Percentiles rank a stretch among this genome's conserved stretches.
Evolutionary conservation across 2,797 vertebrate genomes (phyloP).

Genomic region (Malurus splendens): DNA sequence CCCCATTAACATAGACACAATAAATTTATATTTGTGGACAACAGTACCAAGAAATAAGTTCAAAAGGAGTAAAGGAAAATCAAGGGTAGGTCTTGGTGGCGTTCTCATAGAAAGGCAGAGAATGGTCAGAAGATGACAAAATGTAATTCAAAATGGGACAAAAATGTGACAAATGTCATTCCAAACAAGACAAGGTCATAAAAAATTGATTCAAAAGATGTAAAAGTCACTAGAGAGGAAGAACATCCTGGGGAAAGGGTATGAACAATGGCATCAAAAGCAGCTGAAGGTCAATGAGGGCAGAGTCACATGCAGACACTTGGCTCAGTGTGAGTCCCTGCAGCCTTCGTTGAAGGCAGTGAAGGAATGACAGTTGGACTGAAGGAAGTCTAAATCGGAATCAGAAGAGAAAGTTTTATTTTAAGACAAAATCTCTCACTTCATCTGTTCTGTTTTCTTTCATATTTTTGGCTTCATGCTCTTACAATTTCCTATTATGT

Average conservation of each 20-base stretch:
- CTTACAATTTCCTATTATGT: not conserved
- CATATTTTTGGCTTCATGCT: slow-evolving; percentile 9
- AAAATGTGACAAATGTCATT: not conserved
- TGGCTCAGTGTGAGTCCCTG: not conserved
- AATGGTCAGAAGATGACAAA: not conserved
- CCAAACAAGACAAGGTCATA: not conserved
- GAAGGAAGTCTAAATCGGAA: not conserved
- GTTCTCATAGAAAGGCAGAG: not conserved
- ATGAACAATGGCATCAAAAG: not conserved
- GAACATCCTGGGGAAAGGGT: not conserved
- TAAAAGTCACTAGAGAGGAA: not conserved
- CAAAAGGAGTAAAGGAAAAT: not conserved
- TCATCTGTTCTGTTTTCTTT: slow-evolving; percentile 36
- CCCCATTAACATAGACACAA: not conserved
- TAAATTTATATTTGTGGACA: not conserved
- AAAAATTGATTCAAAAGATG: not conserved
- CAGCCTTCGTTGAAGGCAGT: not conserved
- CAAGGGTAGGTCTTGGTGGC: not conserved
- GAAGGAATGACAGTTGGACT: not conserved
- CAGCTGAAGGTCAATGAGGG: not conserved
- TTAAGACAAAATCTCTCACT: slow-evolving; percentile 42
- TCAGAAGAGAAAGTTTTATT: slow-evolving; percentile 27
- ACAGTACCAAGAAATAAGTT: not conserved
- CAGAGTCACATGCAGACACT: not conserved
- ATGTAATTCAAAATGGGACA: not conserved